These are phyloP conservation scores for Drosophila insularis DNA, from an alignment of 1,140 invertebrate species.

Conservation along the genomic window DNA sequence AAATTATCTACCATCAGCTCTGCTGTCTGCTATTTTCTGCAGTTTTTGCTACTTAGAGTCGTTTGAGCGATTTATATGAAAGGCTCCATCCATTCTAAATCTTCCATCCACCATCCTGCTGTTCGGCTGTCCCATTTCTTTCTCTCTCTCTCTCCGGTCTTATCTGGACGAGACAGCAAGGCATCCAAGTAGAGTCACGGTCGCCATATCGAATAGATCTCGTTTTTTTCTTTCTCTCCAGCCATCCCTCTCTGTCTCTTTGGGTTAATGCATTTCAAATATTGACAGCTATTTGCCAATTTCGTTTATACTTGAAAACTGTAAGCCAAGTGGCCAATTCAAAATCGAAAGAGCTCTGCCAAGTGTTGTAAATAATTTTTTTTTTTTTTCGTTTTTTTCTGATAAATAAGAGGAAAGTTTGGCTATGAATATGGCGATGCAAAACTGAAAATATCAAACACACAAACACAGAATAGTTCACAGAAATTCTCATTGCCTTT, in stretches of 20 bases:
- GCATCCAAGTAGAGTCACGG: conserved; percentile 55
- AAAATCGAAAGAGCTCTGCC: conserved; percentile 1
- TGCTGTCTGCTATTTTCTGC: conserved; percentile 44
- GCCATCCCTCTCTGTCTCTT: neutral
- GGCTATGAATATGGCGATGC: conserved; percentile 20
- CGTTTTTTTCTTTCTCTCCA: neutral
- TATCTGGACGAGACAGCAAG: conserved; percentile 68
- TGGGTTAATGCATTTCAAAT: conserved; percentile 57
- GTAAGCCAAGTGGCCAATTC: conserved; percentile 58
- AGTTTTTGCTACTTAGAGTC: conserved; percentile 68
- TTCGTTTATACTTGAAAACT: conserved; percentile 51
- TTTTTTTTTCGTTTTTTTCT: conserved; percentile 23
- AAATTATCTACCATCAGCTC: conserved; percentile 65
- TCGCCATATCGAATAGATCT: conserved; percentile 26
- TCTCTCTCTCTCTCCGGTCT: conserved; percentile 32
- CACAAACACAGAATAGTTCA: conserved; percentile 18
- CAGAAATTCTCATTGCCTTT: conserved; percentile 21
- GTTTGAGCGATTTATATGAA: conserved; percentile 53
- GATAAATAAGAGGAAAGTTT: conserved; percentile 29
- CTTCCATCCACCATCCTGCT: conserved; percentile 2
- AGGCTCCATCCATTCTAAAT: conserved; percentile 6
- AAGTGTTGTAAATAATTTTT: conserved; percentile 51
- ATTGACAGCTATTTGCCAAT: conserved; percentile 79
- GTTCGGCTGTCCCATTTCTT: neutral
- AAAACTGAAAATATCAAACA: conserved; percentile 42